Evolutionary conservation across 1,140 invertebrate species (phyloP).

Genomic region (Diprion similis): DNA sequence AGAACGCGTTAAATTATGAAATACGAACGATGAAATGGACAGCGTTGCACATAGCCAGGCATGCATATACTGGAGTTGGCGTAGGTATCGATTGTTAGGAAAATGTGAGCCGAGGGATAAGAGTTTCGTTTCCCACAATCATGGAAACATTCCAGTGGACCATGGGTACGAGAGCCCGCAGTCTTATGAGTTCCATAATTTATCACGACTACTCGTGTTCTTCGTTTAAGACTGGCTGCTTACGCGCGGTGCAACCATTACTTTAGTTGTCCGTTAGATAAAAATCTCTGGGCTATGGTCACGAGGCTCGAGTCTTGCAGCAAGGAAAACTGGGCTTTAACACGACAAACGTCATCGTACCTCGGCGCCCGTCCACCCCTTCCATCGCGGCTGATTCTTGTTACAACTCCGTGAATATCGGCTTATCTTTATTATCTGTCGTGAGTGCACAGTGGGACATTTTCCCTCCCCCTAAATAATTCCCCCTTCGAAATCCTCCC

Average conservation of each 20-base stretch:
- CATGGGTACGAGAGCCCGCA: background rate
- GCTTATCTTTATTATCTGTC: slow-evolving; percentile 7
- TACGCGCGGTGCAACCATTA: background rate
- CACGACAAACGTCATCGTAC: background rate
- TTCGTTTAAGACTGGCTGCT: background rate
- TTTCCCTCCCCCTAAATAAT: no score
- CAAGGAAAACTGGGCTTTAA: background rate
- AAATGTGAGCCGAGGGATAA: no score
- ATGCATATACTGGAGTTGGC: no score
- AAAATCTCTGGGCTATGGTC: background rate
- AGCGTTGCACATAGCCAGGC: no score
- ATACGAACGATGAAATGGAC: no score
- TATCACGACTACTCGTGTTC: slow-evolving; percentile 5
- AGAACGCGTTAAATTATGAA: no score
- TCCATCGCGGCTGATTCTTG: no score
- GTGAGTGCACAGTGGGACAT: background rate
- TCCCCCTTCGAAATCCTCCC: no score
- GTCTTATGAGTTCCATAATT: background rate
- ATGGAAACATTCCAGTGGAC: background rate
- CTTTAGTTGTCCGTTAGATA: slow-evolving; percentile 2
- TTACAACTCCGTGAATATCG: background rate
- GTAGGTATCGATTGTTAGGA: no score
- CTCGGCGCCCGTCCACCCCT: background rate
- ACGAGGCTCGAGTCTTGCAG: background rate
- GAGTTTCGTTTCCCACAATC: background rate